These are phyloP conservation scores for Maconellicoccus hirsutus DNA, from an alignment of 1,140 invertebrate species.

Conservation along the genomic window DNA sequence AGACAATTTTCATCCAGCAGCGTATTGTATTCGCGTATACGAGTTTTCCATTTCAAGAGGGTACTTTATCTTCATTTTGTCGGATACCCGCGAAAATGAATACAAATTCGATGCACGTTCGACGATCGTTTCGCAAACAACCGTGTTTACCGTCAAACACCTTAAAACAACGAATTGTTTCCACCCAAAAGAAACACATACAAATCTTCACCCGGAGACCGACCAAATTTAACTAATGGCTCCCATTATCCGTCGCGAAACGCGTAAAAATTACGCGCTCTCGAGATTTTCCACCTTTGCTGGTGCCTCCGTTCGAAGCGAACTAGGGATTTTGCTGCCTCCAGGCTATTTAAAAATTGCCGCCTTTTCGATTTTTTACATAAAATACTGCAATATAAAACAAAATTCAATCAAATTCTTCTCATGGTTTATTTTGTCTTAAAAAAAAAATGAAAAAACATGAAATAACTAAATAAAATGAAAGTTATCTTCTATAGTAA, in stretches of 20 bases:
- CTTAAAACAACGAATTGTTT: background rate
- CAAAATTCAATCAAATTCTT: too few relatives aligned
- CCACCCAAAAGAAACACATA: background rate
- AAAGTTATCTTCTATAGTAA: too few relatives aligned
- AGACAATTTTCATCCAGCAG: background rate
- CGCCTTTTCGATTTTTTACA: too few relatives aligned
- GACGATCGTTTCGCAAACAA: background rate
- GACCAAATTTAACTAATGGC: background rate
- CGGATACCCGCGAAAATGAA: conserved; percentile 4
- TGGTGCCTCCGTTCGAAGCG: too few relatives aligned
- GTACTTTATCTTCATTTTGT: conserved; percentile 16
- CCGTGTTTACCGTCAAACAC: background rate
- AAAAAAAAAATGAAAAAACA: too few relatives aligned
- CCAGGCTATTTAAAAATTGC: too few relatives aligned
- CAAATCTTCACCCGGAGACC: background rate
- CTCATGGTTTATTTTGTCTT: too few relatives aligned
- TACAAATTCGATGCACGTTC: conserved; percentile 19
- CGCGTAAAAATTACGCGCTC: background rate
- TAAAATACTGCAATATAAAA: too few relatives aligned
- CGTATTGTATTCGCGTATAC: background rate
- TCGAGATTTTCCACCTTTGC: background rate
- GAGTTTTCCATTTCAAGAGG: conserved; percentile 6
- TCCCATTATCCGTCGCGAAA: background rate
- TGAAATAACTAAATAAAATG: too few relatives aligned
- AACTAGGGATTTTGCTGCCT: too few relatives aligned